These are phyloP conservation scores for Oreochromis spilurus DNA, from an alignment of 2,113 vertebrate species.

Conservation along the genomic window DNA sequence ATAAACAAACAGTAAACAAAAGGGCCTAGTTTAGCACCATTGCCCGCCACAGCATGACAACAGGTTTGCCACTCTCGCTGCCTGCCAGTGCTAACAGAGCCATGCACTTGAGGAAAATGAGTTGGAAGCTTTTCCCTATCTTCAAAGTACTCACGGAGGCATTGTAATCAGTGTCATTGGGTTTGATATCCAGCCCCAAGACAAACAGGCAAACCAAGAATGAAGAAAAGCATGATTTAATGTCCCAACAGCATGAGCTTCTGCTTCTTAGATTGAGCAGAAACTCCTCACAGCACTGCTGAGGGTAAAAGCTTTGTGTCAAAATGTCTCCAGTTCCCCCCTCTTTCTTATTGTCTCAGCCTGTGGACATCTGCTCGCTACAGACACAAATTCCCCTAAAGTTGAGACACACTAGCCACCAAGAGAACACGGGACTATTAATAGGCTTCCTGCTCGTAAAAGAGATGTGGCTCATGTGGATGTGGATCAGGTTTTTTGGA, in stretches of 20 bases:
- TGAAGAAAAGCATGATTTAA: not conserved
- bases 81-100: slow-evolving; percentile 1
- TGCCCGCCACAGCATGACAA: slow-evolving; percentile 28
- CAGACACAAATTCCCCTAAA: slow-evolving; percentile 61
- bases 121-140: not conserved
- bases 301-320: not conserved
- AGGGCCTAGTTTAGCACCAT: slow-evolving; percentile 50
- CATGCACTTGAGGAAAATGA: not conserved
- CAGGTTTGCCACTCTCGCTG: slow-evolving; percentile 23
- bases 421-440: slow-evolving; percentile 72
- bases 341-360: slow-evolving; percentile 41
- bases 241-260: slow-evolving; percentile 1
- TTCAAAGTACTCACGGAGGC: slow-evolving; percentile 12
- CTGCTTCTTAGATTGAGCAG: slow-evolving; percentile 24
- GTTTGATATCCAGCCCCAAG: slow-evolving; percentile 25
- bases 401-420: slow-evolving; percentile 69
- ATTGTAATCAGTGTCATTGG: slow-evolving; percentile 33
- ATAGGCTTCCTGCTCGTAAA: slow-evolving; percentile 73
- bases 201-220: slow-evolving; percentile 38
- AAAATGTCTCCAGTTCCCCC: not conserved
- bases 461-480: slow-evolving; percentile 54
- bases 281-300: not conserved
- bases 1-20: slow-evolving; percentile 70
- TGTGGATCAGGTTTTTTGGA: slow-evolving; percentile 69
- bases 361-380: slow-evolving; percentile 48